Base-by-base conservation (phyloP, 92 coral and sea anemone genomes). In the Hydrozoanthus gracilis region DNA sequence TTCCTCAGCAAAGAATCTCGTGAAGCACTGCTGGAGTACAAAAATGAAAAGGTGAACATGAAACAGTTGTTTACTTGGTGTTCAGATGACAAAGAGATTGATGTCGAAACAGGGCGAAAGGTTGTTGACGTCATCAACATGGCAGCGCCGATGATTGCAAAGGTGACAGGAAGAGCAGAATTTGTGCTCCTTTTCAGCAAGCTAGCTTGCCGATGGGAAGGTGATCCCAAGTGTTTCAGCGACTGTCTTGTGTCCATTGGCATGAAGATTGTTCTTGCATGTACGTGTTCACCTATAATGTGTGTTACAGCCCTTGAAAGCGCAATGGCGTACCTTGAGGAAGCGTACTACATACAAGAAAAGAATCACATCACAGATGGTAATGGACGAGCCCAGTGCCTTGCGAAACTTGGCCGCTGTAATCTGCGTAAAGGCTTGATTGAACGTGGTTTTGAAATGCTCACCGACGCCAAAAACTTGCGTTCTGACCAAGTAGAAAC, bases 361-460 rank as follows among this genome's bases (percentile, higher is more conserved):
- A 49, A 7, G 4, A 79, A 54, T 46, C 82, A 85, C 4, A 61
- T 89, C 68, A 83, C 87, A 51, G n/a, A 45, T 0, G 91, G 88
- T 44, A 88, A 89, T 45, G 79, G 91, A n/a, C 75, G 91, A 39
- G 94, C 94, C 14, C 92, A 92, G 68, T 92, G 95, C 65, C 79
- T 92, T 14, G 62, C 92, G 18, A 92, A 92, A 70, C 88, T 87
- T 76, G 92, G 87, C n/a, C 84, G 92, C 17, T 83, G 92, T 14
- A 77, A 89, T 4, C 77, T 85, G 14, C 71, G 71, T 73, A 51
- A 35, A 4, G 73, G 86, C 6, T 7, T 35, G 1, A 58, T 15
- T 4, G 71, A 61, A 7, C 16, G 11, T 4, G 89, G 84, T 27
- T 78, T 77, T 11, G 18, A 55, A 13, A 83, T 70, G 87, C 82